A percentile compares a stretch with the other conserved stretches of the same genome.
Conservation (phyloP, 2,797 vertebrate genomes). For the Ibycter americanus region DNA sequence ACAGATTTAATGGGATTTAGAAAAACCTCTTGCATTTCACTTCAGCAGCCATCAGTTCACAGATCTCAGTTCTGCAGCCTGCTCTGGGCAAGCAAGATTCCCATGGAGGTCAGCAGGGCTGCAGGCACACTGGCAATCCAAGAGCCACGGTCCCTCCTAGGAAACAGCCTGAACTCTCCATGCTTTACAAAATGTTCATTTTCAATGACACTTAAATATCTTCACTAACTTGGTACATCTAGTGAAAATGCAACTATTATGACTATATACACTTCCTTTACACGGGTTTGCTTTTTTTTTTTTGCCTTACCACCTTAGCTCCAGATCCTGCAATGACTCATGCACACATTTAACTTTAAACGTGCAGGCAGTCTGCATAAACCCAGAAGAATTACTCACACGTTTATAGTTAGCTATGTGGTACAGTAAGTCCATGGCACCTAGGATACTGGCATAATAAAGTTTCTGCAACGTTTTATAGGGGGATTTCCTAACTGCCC, state of each 20-base stretch:
- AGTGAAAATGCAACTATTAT: background rate
- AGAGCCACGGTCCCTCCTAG: background rate
- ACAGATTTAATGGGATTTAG: background rate
- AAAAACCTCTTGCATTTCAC: background rate
- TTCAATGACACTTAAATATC: background rate
- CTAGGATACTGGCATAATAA: background rate
- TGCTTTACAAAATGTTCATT: background rate
- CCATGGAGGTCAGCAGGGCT: background rate
- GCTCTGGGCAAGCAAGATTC: background rate
- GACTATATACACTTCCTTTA: background rate
- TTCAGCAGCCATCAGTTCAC: background rate
- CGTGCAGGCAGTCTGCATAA: background rate
- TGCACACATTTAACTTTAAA: background rate
- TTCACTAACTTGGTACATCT: background rate
- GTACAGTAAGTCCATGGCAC: background rate
- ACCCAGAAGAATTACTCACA: conserved; percentile 4
- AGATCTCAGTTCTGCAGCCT: background rate
- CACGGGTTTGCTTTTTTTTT: background rate
- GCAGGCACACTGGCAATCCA: background rate
- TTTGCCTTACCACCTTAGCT: background rate
- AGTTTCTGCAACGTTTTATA: background rate
- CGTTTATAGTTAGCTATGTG: conserved; percentile 5
- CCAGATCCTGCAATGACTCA: conserved; percentile 38
- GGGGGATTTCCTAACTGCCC: background rate
- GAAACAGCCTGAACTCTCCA: background rate